Conservation (phyloP, 64 coral and sea anemone species). For the Acropora yongei region DNA sequence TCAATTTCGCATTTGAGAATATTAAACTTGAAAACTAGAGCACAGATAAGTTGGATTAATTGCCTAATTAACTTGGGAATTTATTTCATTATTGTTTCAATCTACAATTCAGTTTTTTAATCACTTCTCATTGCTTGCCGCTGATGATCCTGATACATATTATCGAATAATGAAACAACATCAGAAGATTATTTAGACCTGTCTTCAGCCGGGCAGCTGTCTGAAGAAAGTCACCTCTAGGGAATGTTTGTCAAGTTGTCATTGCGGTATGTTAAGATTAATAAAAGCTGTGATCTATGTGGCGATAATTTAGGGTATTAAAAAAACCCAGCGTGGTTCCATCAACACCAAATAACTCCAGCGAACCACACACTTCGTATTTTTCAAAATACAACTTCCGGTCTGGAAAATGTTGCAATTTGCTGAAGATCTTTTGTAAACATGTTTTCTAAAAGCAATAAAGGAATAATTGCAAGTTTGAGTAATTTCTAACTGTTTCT, state of each 20-base stretch:
- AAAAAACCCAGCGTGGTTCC: background rate
- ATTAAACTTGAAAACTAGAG: background rate
- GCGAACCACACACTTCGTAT: conserved; percentile 12
- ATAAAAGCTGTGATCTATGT: background rate
- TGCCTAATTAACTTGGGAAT: background rate
- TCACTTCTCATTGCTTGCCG: background rate
- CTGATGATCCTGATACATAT: background rate
- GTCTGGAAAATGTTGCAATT: background rate
- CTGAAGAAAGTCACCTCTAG: background rate
- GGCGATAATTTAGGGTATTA: conserved; percentile 1
- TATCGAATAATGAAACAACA: background rate
- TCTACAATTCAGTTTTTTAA: background rate
- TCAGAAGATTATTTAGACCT: background rate
- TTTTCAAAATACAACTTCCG: background rate
- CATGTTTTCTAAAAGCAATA: background rate
- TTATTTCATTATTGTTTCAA: background rate
- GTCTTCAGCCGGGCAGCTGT: background rate
- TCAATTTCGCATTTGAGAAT: background rate
- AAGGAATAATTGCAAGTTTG: background rate
- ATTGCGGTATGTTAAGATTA: conserved; percentile 11
- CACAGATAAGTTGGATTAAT: background rate
- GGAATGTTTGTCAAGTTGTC: background rate
- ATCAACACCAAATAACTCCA: conserved; percentile 13
- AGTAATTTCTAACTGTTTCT: background rate
- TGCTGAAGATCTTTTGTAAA: background rate